A percentile compares a stretch with the other conserved stretches of the same genome.
These are phyloP conservation scores for Leucozona laternaria DNA, from an alignment of 2,888 invertebrate species.

Conservation along the genomic window DNA sequence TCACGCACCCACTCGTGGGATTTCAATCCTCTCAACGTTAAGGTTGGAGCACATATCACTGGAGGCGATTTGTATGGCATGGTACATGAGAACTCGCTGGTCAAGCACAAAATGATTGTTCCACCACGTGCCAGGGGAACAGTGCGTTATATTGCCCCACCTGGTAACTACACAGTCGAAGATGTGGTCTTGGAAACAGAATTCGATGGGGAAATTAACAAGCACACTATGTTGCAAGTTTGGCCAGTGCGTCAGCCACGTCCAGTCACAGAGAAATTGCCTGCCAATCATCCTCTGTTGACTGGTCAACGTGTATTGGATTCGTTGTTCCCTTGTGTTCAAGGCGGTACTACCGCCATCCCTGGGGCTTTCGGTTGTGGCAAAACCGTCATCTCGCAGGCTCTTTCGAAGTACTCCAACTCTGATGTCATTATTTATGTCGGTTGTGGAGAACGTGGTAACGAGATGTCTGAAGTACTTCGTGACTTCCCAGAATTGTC, in stretches of 20 bases:
- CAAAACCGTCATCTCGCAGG: slow-evolving; percentile 89
- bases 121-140: slow-evolving; percentile 98
- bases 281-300: slow-evolving; percentile 98
- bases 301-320: slow-evolving; percentile 99
- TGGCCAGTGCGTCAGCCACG: slow-evolving; percentile 99
- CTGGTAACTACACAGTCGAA: slow-evolving; percentile 96
- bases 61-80: slow-evolving; percentile 98
- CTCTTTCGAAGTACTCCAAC: slow-evolving; percentile 99
- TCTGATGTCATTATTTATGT: slow-evolving; percentile 99
- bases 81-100: slow-evolving; percentile 98
- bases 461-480: slow-evolving; percentile 99
- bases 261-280: slow-evolving; percentile 98
- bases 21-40: slow-evolving; percentile 92
- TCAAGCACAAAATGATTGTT: slow-evolving; percentile 97
- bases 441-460: slow-evolving; percentile 99
- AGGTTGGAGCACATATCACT: slow-evolving; percentile 97
- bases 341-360: slow-evolving; percentile 99
- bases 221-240: slow-evolving; percentile 98
- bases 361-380: slow-evolving; percentile 99
- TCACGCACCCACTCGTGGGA: slow-evolving; percentile 94
- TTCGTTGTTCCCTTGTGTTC: slow-evolving; percentile 99
- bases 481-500: slow-evolving; percentile 99
- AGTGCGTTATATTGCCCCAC: slow-evolving; percentile 95
- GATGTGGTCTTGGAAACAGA: slow-evolving; percentile 98
- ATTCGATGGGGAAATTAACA: slow-evolving; percentile 96